Evolutionary conservation across 2,113 vertebrate genomes (phyloP), one percentile per base, ranked within the genome.

Genomic region (Caranx ignobilis): DNA sequence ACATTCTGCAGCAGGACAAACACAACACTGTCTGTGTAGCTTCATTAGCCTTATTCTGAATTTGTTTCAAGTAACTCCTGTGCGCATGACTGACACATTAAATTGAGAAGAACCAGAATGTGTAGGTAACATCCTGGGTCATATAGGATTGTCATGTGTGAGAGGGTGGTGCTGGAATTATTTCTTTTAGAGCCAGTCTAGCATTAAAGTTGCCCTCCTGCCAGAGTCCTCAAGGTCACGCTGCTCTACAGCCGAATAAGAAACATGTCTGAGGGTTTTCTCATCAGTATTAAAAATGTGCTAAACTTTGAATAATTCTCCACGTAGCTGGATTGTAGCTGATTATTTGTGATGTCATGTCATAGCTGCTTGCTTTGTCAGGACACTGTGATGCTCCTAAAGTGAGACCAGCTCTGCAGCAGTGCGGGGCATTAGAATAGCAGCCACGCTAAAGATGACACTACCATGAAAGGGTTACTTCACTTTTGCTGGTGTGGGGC

Each of bases 141-240:
- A 61, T 77, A 39, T 54, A n/a, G 39, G 35, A 32, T 32, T 1
- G 2, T 0, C 35, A 59, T 64, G 0, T 70, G 41, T 73, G 10
- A 59, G 64, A 72, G 66, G 11, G 45, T 12, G 65, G 41, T 43
- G 45, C 65, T 66, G 52, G 35, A 59, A 71, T 52, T 39, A 35
- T 15, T 77, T 43, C 73, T 77, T 81, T 77, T 45, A 13, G 4
- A 82, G 56, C 32, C 54, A 47, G 26, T 75, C 66, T 61, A 69
- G 62, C 62, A 71, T 83, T 65, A 47, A 71, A 60, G 63, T 61
- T 62, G 37, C 57, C 77, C 54, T 62, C 55, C 63, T 52, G 47
- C 16, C n/a, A 0, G 15, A 70, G 71, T 74, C 41, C 43, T 86
- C 81, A 91, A 83, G 81, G 90, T 89, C 87, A 75, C 2, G 8